Conservation (phyloP, 2,888 invertebrate species). For the Dynastes maya region DNA sequence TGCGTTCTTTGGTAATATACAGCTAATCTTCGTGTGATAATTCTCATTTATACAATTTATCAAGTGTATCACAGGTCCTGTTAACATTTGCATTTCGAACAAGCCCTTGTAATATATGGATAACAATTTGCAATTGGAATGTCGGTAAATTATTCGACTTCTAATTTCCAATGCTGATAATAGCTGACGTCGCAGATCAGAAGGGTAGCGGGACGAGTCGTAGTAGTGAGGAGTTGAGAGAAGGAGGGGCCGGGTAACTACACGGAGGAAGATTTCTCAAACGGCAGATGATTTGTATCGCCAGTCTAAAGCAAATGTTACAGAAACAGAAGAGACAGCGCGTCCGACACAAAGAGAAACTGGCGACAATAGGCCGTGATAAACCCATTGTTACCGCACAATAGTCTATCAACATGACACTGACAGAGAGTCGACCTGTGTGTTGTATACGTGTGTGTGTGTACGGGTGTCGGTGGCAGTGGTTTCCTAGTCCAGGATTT, state of each 20-base stretch:
- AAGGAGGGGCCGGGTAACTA: background rate
- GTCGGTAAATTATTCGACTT: constrained; percentile 49
- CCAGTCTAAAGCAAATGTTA: constrained; percentile 63
- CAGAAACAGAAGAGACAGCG: constrained; percentile 61
- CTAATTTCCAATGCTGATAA: constrained; percentile 38
- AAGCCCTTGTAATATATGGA: background rate
- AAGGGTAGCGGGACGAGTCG: constrained; percentile 20
- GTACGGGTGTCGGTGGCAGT: constrained; percentile 46
- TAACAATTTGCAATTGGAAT: constrained; percentile 41
- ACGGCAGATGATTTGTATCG: constrained; percentile 62
- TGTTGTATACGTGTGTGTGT: constrained; percentile 29
- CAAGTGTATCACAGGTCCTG: background rate
- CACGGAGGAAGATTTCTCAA: constrained; percentile 50
- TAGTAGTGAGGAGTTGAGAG: constrained; percentile 2
- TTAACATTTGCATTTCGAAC: constrained; percentile 26
- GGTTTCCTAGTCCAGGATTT: constrained; percentile 48
- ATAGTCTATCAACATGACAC: constrained; percentile 69
- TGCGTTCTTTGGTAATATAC: no score
- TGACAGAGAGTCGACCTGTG: constrained; percentile 64
- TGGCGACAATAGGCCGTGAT: constrained; percentile 67
- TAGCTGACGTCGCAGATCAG: constrained; percentile 34
- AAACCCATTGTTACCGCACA: constrained; percentile 68
- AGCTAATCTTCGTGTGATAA: no score
- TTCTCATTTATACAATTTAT: no score
- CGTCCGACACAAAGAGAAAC: constrained; percentile 64